Conservation (phyloP, 2,888 invertebrate species). For the Xestia ashworthii region DNA sequence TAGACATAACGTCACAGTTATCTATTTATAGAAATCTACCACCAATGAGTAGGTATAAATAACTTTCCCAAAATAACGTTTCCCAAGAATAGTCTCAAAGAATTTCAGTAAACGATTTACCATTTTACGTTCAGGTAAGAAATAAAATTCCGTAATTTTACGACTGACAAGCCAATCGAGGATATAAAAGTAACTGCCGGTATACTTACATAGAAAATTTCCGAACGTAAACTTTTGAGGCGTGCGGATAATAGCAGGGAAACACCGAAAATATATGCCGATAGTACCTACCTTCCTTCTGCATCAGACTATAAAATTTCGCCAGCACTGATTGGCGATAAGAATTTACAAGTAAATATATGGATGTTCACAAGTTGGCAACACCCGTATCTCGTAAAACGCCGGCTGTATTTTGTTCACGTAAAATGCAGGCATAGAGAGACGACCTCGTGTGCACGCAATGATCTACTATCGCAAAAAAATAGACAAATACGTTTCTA, state of each 20-base stretch:
- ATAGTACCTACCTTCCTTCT: conserved; percentile 36
- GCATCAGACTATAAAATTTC: conserved; percentile 67
- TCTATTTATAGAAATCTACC: conserved; percentile 21
- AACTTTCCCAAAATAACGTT: conserved; percentile 39
- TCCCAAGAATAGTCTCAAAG: conserved; percentile 24
- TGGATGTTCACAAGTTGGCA: conserved; percentile 57
- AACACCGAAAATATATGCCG: conserved; percentile 57
- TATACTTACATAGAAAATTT: conserved; percentile 37
- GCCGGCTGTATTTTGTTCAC: conserved; percentile 52
- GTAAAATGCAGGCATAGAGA: conserved; percentile 34
- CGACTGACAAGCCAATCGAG: conserved; percentile 41
- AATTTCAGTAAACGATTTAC: conserved; percentile 26
- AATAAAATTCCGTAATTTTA: conserved; percentile 46
- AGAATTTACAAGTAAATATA: conserved; percentile 71
- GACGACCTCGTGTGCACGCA: conserved; percentile 46
- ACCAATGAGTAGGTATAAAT: conserved; percentile 43
- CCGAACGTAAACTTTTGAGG: conserved; percentile 44
- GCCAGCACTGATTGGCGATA: conserved; percentile 69
- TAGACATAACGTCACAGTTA: not conserved
- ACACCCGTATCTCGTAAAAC: conserved; percentile 64
- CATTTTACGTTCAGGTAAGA: conserved; percentile 14
- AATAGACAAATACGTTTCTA: conserved; percentile 6
- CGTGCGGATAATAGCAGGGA: conserved; percentile 69
- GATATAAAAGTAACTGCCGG: conserved; percentile 41
- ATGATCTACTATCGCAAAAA: conserved; percentile 24